These are phyloP conservation scores for Leucoma salicis DNA, from an alignment of 2,888 invertebrate species.

Conservation along the genomic window DNA sequence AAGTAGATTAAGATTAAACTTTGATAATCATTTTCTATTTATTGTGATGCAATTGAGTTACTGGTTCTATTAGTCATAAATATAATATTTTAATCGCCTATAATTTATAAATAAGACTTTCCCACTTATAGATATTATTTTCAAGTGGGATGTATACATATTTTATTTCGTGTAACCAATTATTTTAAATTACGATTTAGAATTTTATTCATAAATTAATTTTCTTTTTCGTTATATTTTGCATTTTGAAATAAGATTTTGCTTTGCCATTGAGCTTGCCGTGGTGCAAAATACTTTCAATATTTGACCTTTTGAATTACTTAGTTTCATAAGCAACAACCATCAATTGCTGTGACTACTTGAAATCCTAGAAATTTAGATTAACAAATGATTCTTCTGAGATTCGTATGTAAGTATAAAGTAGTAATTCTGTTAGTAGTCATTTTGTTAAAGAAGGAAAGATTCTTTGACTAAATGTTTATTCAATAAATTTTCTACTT, in stretches of 20 bases:
- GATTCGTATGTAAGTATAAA: no score
- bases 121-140: constrained; percentile 31
- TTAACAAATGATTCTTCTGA: no score
- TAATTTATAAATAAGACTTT: constrained; percentile 34
- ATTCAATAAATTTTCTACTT: no score
- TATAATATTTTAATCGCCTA: constrained; percentile 42
- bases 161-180: constrained; percentile 30
- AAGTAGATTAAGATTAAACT: constrained; percentile 33
- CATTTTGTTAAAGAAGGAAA: no score
- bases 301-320: constrained; percentile 1
- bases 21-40: constrained; percentile 57
- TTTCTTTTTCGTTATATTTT: constrained; percentile 8
- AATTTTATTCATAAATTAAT: constrained; percentile 15
- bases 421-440: no score
- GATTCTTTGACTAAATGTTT: no score
- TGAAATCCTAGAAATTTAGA: no score
- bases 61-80: constrained; percentile 48
- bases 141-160: constrained; percentile 28
- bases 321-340: constrained; percentile 3
- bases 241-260: constrained; percentile 7
- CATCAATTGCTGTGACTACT: constrained; percentile 6
- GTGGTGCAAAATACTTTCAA: constrained; percentile 8
- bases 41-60: constrained; percentile 74
- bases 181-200: constrained; percentile 5
- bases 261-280: constrained; percentile 35